These are phyloP conservation scores for Chloroclysta siterata DNA, from an alignment of 2,888 invertebrate genomes.

Conservation along the genomic window DNA sequence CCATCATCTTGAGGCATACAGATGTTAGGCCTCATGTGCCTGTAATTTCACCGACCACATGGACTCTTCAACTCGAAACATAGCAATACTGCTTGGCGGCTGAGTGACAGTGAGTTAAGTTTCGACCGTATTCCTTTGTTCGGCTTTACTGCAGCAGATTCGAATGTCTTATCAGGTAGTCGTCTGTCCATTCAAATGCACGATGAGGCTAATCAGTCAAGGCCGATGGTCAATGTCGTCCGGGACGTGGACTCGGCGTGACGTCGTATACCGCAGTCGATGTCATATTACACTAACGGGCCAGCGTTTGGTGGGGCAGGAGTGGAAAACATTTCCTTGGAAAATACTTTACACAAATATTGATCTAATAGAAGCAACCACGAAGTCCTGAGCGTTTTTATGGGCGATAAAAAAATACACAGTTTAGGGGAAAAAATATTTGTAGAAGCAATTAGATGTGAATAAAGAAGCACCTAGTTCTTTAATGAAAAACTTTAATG, in stretches of 20 bases:
- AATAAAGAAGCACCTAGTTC: too few relatives aligned
- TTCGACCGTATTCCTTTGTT: not conserved
- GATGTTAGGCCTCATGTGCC: too few relatives aligned
- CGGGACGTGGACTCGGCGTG: slow-evolving; percentile 53
- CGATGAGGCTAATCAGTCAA: slow-evolving; percentile 37
- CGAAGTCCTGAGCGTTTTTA: too few relatives aligned
- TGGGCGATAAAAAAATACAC: too few relatives aligned
- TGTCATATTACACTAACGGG: slow-evolving; percentile 70
- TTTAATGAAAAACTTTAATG: too few relatives aligned
- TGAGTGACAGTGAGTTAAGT: too few relatives aligned
- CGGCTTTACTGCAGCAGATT: not conserved
- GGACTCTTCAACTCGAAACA: too few relatives aligned
- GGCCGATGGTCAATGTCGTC: slow-evolving; percentile 53
- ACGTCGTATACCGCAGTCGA: slow-evolving; percentile 71
- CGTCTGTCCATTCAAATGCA: slow-evolving; percentile 8
- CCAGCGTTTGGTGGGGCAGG: slow-evolving; percentile 56
- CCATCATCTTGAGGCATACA: too few relatives aligned
- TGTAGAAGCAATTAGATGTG: too few relatives aligned
- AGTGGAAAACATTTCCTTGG: slow-evolving; percentile 60
- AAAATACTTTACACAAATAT: not conserved
- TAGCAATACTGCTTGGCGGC: too few relatives aligned
- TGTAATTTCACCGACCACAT: too few relatives aligned
- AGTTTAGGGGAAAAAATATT: too few relatives aligned
- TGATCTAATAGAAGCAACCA: not conserved
- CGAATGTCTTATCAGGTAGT: not conserved